A percentile compares a stretch with the other conserved stretches of the same genome.
Evolutionary conservation across 2,113 vertebrate species (phyloP).

Genomic region (Butorides virescens): DNA sequence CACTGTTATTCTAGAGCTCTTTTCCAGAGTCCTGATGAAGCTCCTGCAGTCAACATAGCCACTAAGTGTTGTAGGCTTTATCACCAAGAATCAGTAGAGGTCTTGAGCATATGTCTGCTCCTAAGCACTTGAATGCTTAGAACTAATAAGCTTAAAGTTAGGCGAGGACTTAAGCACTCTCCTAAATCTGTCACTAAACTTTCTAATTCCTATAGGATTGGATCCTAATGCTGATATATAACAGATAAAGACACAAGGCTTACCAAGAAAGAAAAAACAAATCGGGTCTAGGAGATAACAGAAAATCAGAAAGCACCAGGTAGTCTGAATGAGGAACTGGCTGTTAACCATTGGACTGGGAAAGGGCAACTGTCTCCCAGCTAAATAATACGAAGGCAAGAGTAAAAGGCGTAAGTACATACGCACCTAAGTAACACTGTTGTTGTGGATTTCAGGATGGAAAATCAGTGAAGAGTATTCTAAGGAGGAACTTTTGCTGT

Average conservation of each 20-base stretch:
- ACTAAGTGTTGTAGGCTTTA: neutral
- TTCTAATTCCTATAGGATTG: neutral
- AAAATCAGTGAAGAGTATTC: neutral
- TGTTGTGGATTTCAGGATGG: neutral
- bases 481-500: neutral
- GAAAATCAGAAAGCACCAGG: neutral
- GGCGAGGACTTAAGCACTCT: neutral
- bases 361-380: neutral
- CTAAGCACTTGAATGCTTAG: neutral
- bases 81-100: neutral
- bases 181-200: neutral
- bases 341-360: neutral
- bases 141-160: neutral
- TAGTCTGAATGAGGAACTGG: neutral
- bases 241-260: neutral
- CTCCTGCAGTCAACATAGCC: neutral
- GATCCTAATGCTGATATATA: neutral
- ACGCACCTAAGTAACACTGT: neutral
- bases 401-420: neutral
- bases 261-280: neutral
- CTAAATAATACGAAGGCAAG: neutral
- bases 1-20: neutral
- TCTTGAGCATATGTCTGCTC: neutral
- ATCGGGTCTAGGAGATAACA: neutral
- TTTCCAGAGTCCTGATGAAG: neutral